A percentile compares a stretch with the other conserved stretches of the same genome.
These are phyloP conservation scores for Phyllopteryx taeniolatus DNA, from an alignment of 2,113 vertebrate species.

Conservation along the genomic window DNA sequence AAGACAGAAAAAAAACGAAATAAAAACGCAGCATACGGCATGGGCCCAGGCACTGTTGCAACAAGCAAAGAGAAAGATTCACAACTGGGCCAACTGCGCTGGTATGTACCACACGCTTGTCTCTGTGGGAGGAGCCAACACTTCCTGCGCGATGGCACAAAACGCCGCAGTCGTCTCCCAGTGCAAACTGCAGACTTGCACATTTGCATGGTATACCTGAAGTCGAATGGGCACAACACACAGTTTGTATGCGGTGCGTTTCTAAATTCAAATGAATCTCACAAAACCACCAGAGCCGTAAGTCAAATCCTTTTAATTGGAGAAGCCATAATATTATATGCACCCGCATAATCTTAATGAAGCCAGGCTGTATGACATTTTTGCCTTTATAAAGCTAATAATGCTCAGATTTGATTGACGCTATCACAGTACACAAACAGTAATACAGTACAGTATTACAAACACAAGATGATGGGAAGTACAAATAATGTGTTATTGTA, in stretches of 20 bases:
- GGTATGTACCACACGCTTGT: slow-evolving; percentile 15
- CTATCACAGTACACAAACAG: no score
- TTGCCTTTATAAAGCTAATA: no score
- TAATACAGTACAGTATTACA: no score
- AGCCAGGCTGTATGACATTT: no score
- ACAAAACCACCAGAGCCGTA: background rate
- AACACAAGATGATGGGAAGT: no score
- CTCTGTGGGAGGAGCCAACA: slow-evolving; percentile 46
- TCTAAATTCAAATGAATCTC: background rate
- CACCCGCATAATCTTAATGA: no score
- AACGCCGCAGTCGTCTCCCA: slow-evolving; percentile 26
- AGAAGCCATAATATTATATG: no score
- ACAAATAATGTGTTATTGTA: no score
- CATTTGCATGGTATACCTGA: background rate
- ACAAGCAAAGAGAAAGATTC: slow-evolving; percentile 23
- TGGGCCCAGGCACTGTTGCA: slow-evolving; percentile 29
- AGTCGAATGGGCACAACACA: slow-evolving; percentile 1
- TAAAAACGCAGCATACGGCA: background rate
- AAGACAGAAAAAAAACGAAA: background rate
- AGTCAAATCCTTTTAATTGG: no score
- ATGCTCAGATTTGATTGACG: no score
- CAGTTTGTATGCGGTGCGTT: background rate
- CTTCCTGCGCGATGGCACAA: slow-evolving; percentile 48
- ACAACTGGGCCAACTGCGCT: slow-evolving; percentile 24
- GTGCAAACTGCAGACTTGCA: slow-evolving; percentile 36